Base-by-base conservation (phyloP, 2,797 vertebrate genomes). In the Cottoperca gobio region DNA sequence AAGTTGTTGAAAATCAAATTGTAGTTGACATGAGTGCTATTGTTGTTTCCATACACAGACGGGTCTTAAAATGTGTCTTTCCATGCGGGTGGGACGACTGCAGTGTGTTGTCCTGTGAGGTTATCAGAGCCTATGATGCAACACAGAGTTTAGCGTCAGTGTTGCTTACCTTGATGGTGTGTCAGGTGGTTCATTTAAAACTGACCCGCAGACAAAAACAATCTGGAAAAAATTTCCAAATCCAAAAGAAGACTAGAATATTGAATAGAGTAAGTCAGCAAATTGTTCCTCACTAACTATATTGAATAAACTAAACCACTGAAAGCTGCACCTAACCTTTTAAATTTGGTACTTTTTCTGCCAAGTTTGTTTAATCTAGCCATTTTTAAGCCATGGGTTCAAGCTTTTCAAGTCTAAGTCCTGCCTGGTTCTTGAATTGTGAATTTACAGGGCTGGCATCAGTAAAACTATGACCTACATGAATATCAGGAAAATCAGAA, bases 211-310 rank as follows among this genome's bases (percentile, higher is more conserved):
- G 12, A 75, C 5, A 39, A 28, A 50, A 35, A 37, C 54, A 16
- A 14, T 14, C 21, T 8, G 10, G 11, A 19, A 21, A 66, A 57
- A 6, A n/a, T 39, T 46, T 60, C 53, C 43, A 54, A 35, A 48
- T 49, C 14, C 14, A 19, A 16, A 60, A 7, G 16, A 45, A 31
- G n/a, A 33, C n/a, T n/a, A n/a, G n/a, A n/a, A 3, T 42, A 49
- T n/a, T 5, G 19, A 49, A n/a, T 58, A 53, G 23, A 55, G 31
- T 50, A 59, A n/a, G 48, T 52, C 35, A n/a, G 28, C 19, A 76
- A 61, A 46, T 54, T 28, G 31, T 40, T 24, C 49, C 33, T 42
- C 17, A 33, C 16, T 5, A 40, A 19, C 60, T 59, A 52, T 11
- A n/a, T 28, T 23, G 49, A 12, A 55, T 55, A 48, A 48, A 14